Evolutionary conservation across 2,797 vertebrate genomes (phyloP), one percentile per base, ranked within the genome.

Genomic region (Pogonophryne albipinna): DNA sequence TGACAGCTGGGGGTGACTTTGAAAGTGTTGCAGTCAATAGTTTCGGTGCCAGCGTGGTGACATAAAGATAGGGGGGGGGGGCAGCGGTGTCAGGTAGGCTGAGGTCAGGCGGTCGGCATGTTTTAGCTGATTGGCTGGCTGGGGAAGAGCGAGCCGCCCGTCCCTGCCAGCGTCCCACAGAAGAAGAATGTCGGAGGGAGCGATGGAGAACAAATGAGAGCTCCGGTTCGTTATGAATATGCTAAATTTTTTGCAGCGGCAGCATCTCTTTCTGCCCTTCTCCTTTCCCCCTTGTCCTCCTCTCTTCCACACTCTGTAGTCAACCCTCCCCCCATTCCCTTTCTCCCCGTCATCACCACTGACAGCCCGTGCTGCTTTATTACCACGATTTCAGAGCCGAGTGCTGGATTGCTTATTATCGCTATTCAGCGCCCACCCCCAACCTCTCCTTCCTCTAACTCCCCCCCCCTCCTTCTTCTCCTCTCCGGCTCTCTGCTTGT

Each of bases 401-500:
- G 79, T 80, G 83, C 86, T 86, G 88, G 85, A 87, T 86, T 91
- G 87, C 89, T 88, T 87, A 91, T 92, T 86, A 92, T 92, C 86
- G 62, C 87, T 90, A 79, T 70, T 83, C 87, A 81, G 78, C 52
- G 76, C 75, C 74, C 16, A n/a, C n/a, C n/a, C n/a, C n/a, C 20
- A 23, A 72, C 64, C 57, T 51, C 69, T 62, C 69, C 63, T 70
- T 79, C 58, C 14, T 16, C 9, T 23, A 2, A 19, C n/a, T 3
- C 52, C 55, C 4, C 23, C 13, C 3, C 23, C 11, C 66, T 5
- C 27, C 49, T 51, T 12, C 57, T n/a, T 1, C 7, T 63, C 52
- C 75, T 65, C 67, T 70, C 61, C 58, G 51, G 71, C 79, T 53
- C 71, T 84, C 74, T 76, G 76, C 80, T 90, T 94, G 94, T 94